These are phyloP conservation scores for Aphaenogaster rudis DNA, from an alignment of 1,140 invertebrate species.

Conservation along the genomic window DNA sequence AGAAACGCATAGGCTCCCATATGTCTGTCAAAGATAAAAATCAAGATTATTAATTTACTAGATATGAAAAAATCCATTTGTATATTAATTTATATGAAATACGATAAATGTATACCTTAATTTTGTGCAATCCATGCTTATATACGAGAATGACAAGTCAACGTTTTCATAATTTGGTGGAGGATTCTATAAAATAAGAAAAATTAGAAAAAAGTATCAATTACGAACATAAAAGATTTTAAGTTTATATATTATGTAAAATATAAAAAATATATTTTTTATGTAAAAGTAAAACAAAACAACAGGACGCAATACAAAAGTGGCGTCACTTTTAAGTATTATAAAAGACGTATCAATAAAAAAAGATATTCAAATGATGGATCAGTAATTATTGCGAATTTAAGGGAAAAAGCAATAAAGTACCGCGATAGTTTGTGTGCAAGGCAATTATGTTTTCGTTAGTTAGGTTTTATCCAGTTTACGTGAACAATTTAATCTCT, in stretches of 20 bases:
- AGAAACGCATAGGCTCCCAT: conserved; percentile 78
- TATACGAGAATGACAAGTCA: conserved; percentile 81
- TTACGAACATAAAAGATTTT: not conserved
- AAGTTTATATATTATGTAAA: not conserved
- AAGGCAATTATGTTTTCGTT: conserved; percentile 53
- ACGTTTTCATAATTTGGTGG: conserved; percentile 80
- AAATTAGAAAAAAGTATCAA: not conserved
- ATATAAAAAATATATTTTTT: not conserved
- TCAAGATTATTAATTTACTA: conserved; percentile 44
- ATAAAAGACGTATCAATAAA: not conserved
- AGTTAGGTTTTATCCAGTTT: conserved; percentile 59
- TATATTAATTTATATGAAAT: conserved; percentile 8
- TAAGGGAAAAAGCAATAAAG: conserved; percentile 41
- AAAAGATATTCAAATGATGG: not conserved
- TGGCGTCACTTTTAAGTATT: not conserved
- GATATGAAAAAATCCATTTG: not conserved
- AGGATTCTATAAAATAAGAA: conserved; percentile 69
- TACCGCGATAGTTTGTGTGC: conserved; percentile 29
- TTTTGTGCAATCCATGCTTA: conserved; percentile 75
- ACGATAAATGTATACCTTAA: conserved; percentile 73
- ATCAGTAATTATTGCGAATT: not conserved
- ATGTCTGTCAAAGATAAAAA: conserved; percentile 70
- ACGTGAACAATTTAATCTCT: conserved; percentile 53
- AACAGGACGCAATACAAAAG: not conserved
- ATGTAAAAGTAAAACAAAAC: not conserved